Evolutionary conservation across 1,140 invertebrate species (phyloP).

Genomic region (Drosophila rhopaloa): DNA sequence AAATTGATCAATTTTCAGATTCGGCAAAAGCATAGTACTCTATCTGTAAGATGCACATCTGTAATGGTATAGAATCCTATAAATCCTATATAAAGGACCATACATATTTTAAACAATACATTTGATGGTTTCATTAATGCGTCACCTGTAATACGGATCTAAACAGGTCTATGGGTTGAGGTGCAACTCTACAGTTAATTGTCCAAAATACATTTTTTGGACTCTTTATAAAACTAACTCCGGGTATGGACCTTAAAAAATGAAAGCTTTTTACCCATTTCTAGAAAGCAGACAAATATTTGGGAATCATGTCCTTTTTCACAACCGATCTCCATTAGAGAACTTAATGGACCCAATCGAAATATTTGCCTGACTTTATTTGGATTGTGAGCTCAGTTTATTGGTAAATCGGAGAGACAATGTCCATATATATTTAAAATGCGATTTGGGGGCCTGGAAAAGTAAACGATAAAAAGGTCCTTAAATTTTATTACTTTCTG

Average conservation of each 20-base stretch:
- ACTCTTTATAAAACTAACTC: too few relatives aligned
- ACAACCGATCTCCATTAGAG: background rate
- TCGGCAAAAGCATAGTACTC: constrained; percentile 24
- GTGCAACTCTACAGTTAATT: too few relatives aligned
- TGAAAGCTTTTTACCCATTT: too few relatives aligned
- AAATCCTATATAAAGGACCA: constrained; percentile 38
- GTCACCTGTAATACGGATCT: background rate
- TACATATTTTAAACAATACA: constrained; percentile 31
- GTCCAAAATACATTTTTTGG: background rate
- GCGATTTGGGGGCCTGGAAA: background rate
- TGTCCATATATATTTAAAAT: background rate
- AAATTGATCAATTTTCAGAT: constrained; percentile 33
- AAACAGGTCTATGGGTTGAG: background rate
- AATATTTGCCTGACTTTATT: background rate
- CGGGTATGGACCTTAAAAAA: background rate
- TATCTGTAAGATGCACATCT: constrained; percentile 35
- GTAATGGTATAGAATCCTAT: constrained; percentile 49
- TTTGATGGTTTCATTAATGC: constrained; percentile 31
- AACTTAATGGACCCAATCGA: background rate
- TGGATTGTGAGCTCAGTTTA: background rate
- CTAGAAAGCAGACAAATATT: too few relatives aligned
- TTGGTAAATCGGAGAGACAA: background rate
- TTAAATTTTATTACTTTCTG: constrained; percentile 15
- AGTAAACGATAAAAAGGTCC: background rate
- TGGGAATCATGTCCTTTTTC: background rate